Evolutionary conservation across 2,113 vertebrate genomes (phyloP), one percentile per base, ranked within the genome.

Genomic region (Furnarius figulus): DNA sequence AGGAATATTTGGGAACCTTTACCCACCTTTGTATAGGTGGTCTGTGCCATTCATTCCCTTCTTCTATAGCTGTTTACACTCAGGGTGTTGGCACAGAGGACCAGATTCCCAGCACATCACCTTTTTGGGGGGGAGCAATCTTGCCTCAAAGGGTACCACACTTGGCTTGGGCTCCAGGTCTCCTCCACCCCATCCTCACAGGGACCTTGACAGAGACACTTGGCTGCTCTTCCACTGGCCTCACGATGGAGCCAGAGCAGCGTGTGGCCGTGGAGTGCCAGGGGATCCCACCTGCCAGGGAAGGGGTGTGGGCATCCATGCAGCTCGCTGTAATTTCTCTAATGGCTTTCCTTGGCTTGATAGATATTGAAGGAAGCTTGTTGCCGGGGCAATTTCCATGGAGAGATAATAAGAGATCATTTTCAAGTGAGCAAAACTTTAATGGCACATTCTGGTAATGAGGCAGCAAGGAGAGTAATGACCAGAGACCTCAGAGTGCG

Each of bases 331-430:
- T 89, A 96, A 96, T 96, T 93, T 96, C 95, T 95, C 92, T 97
- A 97, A 97, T 97, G 92, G 97, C 94, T 97, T 96, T 95, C 97
- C 91, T 88, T 77, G 77, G 76, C 94, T 96, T 97, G 97, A 97
- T 96, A 91, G 97, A 95, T 96, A 97, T 96, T 96, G 97, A 97
- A 96, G 95, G 55, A 96, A 97, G 97, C 96, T 96, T 97, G 97
- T 97, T 97, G 97, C 97, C 21, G 87, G 93, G 97, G 95, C 97
- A 97, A 97, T 97, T 97, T 97, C 96, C 93, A 97, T 96, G 95
- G 96, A 96, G 96, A 97, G 97, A 97, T 97, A 97, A 97, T 97
- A 97, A 96, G 95, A 97, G 97, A 97, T 97, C 96, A 97, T 97
- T 97, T 96, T 96, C 96, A 97, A 97, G 96, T 97, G 97, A 96